These are phyloP conservation scores for Drosophila nasuta DNA, from an alignment of 1,140 invertebrate species.

Conservation along the genomic window DNA sequence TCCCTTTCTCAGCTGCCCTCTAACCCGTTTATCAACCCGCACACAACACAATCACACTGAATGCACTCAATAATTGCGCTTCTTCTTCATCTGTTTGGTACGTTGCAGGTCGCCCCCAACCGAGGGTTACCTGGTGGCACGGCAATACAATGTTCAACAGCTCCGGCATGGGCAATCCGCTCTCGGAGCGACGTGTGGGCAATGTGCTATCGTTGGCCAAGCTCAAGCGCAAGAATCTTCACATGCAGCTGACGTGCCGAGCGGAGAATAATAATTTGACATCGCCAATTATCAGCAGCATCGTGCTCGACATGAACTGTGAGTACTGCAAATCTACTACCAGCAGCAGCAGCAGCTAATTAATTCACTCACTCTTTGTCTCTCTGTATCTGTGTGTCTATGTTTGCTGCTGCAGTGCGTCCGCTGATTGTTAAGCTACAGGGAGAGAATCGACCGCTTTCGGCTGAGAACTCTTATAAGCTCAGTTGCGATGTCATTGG, in stretches of 20 bases:
- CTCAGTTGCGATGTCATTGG: slow-evolving; percentile 93
- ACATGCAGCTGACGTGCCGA: slow-evolving; percentile 90
- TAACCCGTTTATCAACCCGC: slow-evolving; percentile 12
- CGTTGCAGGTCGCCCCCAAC: slow-evolving; percentile 89
- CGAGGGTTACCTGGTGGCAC: slow-evolving; percentile 94
- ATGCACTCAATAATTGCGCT: slow-evolving; percentile 66
- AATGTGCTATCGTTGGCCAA: slow-evolving; percentile 89
- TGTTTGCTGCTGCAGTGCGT: slow-evolving; percentile 87
- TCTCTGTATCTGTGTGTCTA: neutral
- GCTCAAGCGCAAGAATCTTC: slow-evolving; percentile 89
- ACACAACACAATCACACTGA: slow-evolving; percentile 20
- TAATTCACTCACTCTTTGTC: slow-evolving; percentile 50
- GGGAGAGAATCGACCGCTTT: slow-evolving; percentile 91
- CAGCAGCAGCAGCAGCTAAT: slow-evolving; percentile 35
- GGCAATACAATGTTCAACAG: slow-evolving; percentile 92
- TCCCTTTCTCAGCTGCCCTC: neutral
- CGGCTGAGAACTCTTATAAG: slow-evolving; percentile 92
- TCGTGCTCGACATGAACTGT: slow-evolving; percentile 92
- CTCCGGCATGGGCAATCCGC: slow-evolving; percentile 86
- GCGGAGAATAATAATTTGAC: slow-evolving; percentile 92
- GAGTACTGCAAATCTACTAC: slow-evolving; percentile 85
- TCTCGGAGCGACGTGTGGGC: slow-evolving; percentile 88
- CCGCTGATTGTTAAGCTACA: slow-evolving; percentile 92
- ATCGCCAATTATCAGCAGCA: slow-evolving; percentile 89
- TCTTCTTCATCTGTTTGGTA: slow-evolving; percentile 32